phyloP scores from a whole-genome alignment of 2,113 vertebrate genomes.

The Microtus oregoni region DNA sequence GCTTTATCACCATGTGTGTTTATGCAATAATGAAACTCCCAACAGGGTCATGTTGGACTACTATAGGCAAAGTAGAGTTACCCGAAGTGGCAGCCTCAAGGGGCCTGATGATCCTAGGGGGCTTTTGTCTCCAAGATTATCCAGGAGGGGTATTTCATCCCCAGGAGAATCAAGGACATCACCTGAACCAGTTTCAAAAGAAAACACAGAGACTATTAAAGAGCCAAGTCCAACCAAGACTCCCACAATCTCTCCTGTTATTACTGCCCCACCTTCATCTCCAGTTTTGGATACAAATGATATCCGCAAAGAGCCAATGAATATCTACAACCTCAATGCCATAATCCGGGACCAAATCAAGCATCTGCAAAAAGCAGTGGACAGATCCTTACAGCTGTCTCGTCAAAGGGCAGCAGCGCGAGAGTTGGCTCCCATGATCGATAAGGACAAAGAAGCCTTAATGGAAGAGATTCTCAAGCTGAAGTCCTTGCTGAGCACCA shows the following conservation, averaged over 20 bases:
- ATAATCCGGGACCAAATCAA: slow-evolving; percentile 99
- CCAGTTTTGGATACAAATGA: slow-evolving; percentile 91
- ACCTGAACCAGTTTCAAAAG: slow-evolving; percentile 91
- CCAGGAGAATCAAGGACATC: slow-evolving; percentile 88
- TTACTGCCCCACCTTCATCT: slow-evolving; percentile 92
- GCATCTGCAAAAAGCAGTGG: slow-evolving; percentile 97
- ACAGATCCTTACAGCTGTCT: slow-evolving; percentile 96
- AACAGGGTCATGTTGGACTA: slow-evolving; percentile 99
- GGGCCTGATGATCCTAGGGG: slow-evolving; percentile 94
- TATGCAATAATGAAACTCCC: slow-evolving; percentile 98
- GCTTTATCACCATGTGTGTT: slow-evolving; percentile 98
- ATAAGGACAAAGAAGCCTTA: slow-evolving; percentile 98
- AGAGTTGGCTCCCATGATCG: slow-evolving; percentile 94
- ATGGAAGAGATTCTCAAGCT: slow-evolving; percentile 99
- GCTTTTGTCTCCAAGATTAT: slow-evolving; percentile 93
- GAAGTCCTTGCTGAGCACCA: slow-evolving; percentile 97
- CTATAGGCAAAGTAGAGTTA: slow-evolving; percentile 95
- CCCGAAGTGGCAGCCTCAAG: slow-evolving; percentile 95
- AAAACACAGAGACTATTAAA: slow-evolving; percentile 85
- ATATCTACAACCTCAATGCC: slow-evolving; percentile 98
- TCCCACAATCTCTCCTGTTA: slow-evolving; percentile 89
- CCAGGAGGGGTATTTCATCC: slow-evolving; percentile 91
- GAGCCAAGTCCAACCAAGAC: slow-evolving; percentile 91
- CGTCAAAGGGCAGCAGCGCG: slow-evolving; percentile 95
- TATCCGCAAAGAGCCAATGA: slow-evolving; percentile 98